Evolutionary conservation across 2,113 vertebrate species (phyloP).

Genomic region (Xiphorhynchus elegans): DNA sequence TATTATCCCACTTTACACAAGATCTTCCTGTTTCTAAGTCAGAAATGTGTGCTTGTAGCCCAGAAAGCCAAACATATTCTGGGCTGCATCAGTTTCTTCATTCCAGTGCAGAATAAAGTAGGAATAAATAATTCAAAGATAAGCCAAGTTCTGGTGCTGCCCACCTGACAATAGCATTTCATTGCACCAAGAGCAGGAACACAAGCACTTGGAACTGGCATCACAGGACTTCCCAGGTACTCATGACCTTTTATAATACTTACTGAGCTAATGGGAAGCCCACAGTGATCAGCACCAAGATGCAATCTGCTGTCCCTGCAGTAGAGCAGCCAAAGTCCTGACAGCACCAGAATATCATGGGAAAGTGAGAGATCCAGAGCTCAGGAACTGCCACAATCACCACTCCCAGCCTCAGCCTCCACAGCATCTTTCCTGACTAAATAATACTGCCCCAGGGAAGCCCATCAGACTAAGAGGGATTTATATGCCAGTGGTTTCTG

Average conservation of each 20-base stretch:
- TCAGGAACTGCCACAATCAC: background rate
- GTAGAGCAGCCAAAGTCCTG: background rate
- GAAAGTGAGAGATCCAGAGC: background rate
- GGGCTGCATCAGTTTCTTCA: background rate
- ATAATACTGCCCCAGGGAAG: background rate
- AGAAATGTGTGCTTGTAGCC: too few relatives aligned
- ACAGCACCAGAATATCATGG: rapidly evolving
- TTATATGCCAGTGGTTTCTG: background rate
- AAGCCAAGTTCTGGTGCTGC: background rate
- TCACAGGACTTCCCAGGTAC: background rate
- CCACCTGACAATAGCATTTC: background rate
- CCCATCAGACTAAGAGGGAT: background rate
- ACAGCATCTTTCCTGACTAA: background rate
- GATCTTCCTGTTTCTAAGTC: background rate
- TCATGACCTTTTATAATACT: rapidly evolving
- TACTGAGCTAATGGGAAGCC: background rate
- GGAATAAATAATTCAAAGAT: background rate
- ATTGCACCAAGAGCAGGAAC: background rate
- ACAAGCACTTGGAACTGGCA: background rate
- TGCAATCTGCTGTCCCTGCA: background rate
- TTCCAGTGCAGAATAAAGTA: background rate
- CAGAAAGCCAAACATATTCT: too few relatives aligned
- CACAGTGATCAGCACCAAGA: background rate
- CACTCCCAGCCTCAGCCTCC: background rate
- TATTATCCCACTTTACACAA: background rate